phyloP scores from a whole-genome alignment of 1,140 invertebrate genomes.

The Brachionus sp. region DNA sequence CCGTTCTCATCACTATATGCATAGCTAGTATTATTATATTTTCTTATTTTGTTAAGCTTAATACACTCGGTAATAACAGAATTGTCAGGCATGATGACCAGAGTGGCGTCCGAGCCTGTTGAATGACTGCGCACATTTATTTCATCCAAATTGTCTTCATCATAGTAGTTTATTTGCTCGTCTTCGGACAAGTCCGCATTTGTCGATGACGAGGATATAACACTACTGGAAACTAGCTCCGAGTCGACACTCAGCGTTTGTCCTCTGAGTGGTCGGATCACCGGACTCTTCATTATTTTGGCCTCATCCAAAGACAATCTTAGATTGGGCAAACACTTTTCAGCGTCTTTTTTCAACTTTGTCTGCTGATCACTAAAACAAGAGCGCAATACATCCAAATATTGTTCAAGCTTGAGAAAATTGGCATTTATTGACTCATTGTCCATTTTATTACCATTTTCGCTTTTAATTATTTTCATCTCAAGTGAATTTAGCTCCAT shows the following conservation, averaged over 20 bases:
- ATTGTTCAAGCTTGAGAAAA: not conserved
- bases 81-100: conserved; percentile 25
- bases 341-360: not conserved
- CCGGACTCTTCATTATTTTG: not conserved
- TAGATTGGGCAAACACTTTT: conserved; percentile 26
- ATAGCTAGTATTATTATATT: not conserved
- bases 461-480: not conserved
- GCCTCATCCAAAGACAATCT: conserved; percentile 1
- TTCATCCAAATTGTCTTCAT: conserved; percentile 9
- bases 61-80: conserved; percentile 7
- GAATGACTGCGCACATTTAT: not conserved
- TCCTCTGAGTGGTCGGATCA: not conserved
- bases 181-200: conserved; percentile 41
- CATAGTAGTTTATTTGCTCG: conserved; percentile 44
- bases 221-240: conserved; percentile 20
- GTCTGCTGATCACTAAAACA: not conserved
- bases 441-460: not conserved
- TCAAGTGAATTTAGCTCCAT: not conserved
- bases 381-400: not conserved
- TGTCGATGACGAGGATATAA: conserved; percentile 15
- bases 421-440: not conserved
- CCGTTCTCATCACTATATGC: not conserved
- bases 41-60: not conserved
- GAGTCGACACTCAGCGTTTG: conserved; percentile 5
- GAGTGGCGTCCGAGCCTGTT: not conserved